phyloP scores from a whole-genome alignment of 2,888 invertebrate species.

The Melanophora roralis region DNA sequence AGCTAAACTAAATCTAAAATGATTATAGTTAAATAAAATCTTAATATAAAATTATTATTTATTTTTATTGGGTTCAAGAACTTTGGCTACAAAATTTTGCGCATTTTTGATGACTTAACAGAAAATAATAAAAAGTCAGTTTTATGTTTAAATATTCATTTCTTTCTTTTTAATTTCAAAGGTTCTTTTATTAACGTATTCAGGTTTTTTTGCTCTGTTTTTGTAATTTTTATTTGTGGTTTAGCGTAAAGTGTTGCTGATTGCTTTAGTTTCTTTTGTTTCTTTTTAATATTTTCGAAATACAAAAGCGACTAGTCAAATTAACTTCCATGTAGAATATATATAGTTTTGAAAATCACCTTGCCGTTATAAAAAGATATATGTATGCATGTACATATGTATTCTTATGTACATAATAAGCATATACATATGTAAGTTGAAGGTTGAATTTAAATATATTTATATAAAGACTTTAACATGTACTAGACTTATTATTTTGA shows the following conservation, averaged over 20 bases:
- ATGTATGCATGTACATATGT: background rate
- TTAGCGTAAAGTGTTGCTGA: conserved; percentile 2
- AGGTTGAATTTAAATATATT: conserved; percentile 12
- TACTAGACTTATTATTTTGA: background rate
- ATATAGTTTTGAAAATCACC: conserved; percentile 35
- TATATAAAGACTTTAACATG: background rate
- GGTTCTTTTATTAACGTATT: background rate
- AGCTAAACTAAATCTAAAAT: no score
- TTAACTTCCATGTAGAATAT: conserved; percentile 39
- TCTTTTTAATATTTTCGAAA: background rate
- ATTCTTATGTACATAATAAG: background rate
- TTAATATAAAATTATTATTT: background rate
- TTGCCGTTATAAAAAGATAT: background rate
- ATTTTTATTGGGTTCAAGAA: background rate
- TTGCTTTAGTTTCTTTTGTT: conserved; percentile 4
- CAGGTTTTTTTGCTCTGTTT: background rate
- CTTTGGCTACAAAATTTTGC: background rate
- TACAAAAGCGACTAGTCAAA: background rate
- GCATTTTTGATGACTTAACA: background rate
- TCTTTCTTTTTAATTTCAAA: background rate
- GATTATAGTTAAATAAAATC: no score
- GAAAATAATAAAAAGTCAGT: background rate
- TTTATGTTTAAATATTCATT: background rate
- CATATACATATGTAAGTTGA: conserved; percentile 10
- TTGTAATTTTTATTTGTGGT: conserved; percentile 1